phyloP scores from a whole-genome alignment of 2,888 invertebrate genomes.

The Gisinianus flammeolus region DNA sequence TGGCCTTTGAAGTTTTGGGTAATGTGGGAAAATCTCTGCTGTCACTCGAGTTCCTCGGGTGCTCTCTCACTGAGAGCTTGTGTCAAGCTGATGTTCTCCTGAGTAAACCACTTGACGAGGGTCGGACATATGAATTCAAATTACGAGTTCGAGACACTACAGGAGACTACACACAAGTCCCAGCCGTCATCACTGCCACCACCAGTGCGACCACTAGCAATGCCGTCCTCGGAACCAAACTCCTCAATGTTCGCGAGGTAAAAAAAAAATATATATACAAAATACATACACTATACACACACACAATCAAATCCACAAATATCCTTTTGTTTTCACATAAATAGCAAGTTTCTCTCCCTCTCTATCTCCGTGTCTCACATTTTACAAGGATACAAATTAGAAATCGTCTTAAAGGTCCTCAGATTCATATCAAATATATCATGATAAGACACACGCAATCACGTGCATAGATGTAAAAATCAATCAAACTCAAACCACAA shows the following conservation, averaged over 20 bases:
- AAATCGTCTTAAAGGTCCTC: no score
- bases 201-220: slow-evolving; percentile 70
- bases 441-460: no score
- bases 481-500: no score
- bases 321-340: no score
- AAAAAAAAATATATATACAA: neutral
- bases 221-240: slow-evolving; percentile 51
- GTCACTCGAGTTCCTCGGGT: slow-evolving; percentile 79
- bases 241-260: slow-evolving; percentile 57
- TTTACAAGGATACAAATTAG: neutral
- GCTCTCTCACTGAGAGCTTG: slow-evolving; percentile 83
- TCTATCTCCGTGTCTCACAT: neutral
- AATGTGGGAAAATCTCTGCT: slow-evolving; percentile 77
- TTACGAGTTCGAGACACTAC: slow-evolving; percentile 70
- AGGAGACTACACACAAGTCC: slow-evolving; percentile 75
- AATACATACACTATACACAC: no score
- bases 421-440: no score
- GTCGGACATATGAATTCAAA: slow-evolving; percentile 59
- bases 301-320: no score
- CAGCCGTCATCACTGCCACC: slow-evolving; percentile 82
- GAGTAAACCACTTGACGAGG: slow-evolving; percentile 73
- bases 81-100: slow-evolving; percentile 88
- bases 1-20: slow-evolving; percentile 78
- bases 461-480: no score
- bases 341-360: no score